Evolutionary conservation across 2,113 vertebrate genomes (phyloP).

Genomic region (Ceyx cyanopectus): DNA sequence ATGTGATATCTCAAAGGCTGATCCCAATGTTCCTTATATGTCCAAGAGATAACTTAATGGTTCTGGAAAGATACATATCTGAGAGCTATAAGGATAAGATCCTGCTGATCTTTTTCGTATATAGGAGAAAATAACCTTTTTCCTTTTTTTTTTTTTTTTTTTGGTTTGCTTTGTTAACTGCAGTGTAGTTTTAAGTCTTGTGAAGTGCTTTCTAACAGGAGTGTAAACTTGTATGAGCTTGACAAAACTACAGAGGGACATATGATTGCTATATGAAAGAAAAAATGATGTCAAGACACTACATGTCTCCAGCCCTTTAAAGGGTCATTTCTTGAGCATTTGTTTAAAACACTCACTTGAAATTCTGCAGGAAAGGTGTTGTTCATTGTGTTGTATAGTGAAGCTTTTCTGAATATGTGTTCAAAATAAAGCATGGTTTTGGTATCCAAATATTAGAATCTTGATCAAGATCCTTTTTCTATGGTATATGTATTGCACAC

Average conservation of each 20-base stretch:
- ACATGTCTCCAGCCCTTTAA: not conserved
- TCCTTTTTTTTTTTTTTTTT: not conserved
- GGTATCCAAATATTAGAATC: not conserved
- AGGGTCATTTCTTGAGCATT: not conserved
- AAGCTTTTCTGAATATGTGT: not conserved
- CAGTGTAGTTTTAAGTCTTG: not conserved
- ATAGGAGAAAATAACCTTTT: not conserved
- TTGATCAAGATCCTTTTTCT: not conserved
- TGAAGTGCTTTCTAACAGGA: not conserved
- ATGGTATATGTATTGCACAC: not conserved
- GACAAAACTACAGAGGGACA: not conserved
- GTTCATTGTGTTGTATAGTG: not conserved
- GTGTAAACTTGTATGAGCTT: not conserved
- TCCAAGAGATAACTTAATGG: not conserved
- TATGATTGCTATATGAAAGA: not conserved
- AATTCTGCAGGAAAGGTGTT: not conserved
- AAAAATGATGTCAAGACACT: not conserved
- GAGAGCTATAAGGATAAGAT: not conserved
- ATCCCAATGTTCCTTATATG: not conserved
- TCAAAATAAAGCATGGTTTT: not conserved
- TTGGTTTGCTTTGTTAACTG: not conserved
- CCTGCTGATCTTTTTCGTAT: not conserved
- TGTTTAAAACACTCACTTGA: not conserved
- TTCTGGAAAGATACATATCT: not conserved
- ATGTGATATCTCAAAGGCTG: not conserved